phyloP scores from a whole-genome alignment of 2,113 vertebrate genomes.

The Hippoglossus stenolepis region DNA sequence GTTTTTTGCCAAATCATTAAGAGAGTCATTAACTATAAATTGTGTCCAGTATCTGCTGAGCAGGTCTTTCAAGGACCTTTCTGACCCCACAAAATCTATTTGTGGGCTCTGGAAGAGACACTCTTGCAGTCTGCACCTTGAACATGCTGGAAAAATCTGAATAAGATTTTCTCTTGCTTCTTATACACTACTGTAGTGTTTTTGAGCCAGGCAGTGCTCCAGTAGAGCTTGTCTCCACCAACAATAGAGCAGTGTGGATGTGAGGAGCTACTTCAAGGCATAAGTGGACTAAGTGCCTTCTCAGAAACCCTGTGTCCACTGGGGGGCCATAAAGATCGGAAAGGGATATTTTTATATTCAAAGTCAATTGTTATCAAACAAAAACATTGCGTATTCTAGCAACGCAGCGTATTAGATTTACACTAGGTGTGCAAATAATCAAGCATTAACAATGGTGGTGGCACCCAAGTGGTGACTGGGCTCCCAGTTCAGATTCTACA shows the following conservation, averaged over 20 bases:
- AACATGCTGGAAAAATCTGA: neutral
- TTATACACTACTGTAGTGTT: neutral
- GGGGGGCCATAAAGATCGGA: too few species aligned
- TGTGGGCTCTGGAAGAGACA: neutral
- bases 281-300: too few species aligned
- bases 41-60: constrained; percentile 18
- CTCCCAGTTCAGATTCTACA: too few species aligned
- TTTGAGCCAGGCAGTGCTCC: neutral
- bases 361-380: too few species aligned
- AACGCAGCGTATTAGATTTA: too few species aligned
- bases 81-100: constrained; percentile 7
- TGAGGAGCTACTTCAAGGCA: too few species aligned
- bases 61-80: constrained; percentile 25
- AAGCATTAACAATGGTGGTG: too few species aligned
- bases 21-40: constrained; percentile 42
- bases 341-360: too few species aligned
- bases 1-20: constrained; percentile 36
- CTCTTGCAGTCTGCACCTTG: neutral
- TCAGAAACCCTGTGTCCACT: too few species aligned
- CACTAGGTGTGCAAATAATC: too few species aligned
- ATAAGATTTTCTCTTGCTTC: neutral
- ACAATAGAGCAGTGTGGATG: neutral
- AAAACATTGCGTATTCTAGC: too few species aligned
- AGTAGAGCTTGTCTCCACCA: neutral
- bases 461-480: too few species aligned